A percentile compares a stretch with the other conserved stretches of the same genome.
phyloP scores from a whole-genome alignment of 2,888 invertebrate species.

The Chydorus sphaericus region DNA sequence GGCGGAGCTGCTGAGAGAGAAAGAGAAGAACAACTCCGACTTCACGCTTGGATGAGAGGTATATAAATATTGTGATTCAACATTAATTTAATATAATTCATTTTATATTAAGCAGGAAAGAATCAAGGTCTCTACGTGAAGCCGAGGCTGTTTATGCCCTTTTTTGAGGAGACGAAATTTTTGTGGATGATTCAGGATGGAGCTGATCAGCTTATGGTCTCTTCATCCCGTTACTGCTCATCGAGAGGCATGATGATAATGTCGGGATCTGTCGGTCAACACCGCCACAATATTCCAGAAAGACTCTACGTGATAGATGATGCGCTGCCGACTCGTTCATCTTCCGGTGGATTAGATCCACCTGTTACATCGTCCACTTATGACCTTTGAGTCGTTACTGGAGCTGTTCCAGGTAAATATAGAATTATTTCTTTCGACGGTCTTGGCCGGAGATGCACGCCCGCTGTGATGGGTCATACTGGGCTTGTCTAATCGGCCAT shows the following conservation, averaged over 20 bases:
- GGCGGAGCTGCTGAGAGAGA: conserved; percentile 25
- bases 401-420: conserved; percentile 26
- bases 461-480: no score
- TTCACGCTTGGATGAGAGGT: conserved; percentile 37
- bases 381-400: conserved; percentile 47
- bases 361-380: conserved; percentile 23
- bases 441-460: no score
- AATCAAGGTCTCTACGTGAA: conserved; percentile 43
- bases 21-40: conserved; percentile 62
- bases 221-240: no score
- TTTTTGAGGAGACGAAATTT: conserved; percentile 83
- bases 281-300: conserved; percentile 67
- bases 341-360: conserved; percentile 23
- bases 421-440: background rate
- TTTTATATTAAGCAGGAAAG: no score
- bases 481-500: no score
- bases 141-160: conserved; percentile 83
- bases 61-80: no score
- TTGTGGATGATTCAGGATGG: conserved; percentile 70
- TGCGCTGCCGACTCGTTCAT: conserved; percentile 33
- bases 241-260: conserved; percentile 38
- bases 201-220: conserved; percentile 48
- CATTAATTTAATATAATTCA: no score
- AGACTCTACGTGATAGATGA: conserved; percentile 76
- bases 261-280: no score